Evolutionary conservation across 2,797 vertebrate species (phyloP), one percentile per base, ranked within the genome.

Genomic region (Poeciliopsis presidionis): DNA sequence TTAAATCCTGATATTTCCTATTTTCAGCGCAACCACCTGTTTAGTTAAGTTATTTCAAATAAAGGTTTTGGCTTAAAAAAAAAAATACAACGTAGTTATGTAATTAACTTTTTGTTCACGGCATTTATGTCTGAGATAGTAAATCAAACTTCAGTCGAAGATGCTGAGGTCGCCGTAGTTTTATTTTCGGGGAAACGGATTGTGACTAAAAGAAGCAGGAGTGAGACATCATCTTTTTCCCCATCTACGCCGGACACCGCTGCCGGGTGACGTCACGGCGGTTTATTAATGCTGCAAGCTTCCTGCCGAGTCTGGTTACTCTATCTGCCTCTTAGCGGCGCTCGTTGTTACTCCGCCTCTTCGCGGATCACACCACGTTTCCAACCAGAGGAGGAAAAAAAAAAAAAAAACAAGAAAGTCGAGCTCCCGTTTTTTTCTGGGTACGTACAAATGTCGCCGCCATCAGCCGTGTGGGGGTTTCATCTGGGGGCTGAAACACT

Each of bases 221-320:
- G 89, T 88, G 89, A 85, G 77, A 77, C 59, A n/a, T 90, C 89
- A 4, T 61, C 9, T 0, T 4, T 6, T 73, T 73, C 2, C 6
- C 75, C 61, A 78, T 84, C 88, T 81, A 30, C 63, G 84, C 6
- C 13, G 59, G 74, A 59, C 73, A 4, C 16, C 73, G 67, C 72
- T 8, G 70, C 39, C 12, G 28, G 72, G 25, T 92, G 90, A 93
- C 93, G 93, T 93, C 93, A 92, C 78, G 47, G 69, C 55, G 77
- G 74, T 36, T 72, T 36, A 63, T 81, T 84, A 78, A 80, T 80
- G 80, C 83, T 70, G n/a, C 84, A 45, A 72, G 75, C 80, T 92
- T 90, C 91, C 88, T 88, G 88, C 77, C 72, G 78, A 80, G 77
- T 30, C 79, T 73, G 78, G 73, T 79, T 78, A 81, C 79, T 41